These are phyloP conservation scores for Arremon brunneinucha DNA, from an alignment of 2,797 vertebrate species.

Conservation along the genomic window DNA sequence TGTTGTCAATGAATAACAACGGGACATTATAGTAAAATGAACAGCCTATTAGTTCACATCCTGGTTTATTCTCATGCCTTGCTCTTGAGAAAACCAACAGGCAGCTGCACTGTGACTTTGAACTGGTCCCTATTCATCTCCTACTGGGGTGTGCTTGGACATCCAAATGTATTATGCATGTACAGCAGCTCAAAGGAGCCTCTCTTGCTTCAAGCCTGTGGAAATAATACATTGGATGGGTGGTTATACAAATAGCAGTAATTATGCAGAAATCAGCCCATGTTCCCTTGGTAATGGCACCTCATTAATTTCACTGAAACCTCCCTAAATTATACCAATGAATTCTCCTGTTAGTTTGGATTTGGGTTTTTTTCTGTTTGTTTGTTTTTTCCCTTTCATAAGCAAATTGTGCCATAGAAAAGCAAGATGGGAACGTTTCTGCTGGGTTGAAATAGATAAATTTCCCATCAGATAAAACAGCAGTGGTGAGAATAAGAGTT, in stretches of 20 bases:
- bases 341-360: slow-evolving; percentile 20
- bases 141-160: neutral
- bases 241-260: slow-evolving; percentile 25
- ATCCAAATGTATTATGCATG: slow-evolving; percentile 7
- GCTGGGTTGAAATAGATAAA: neutral
- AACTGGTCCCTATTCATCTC: slow-evolving; percentile 1
- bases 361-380: neutral
- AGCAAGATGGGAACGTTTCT: neutral
- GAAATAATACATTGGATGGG: slow-evolving; percentile 18
- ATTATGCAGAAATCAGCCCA: slow-evolving; percentile 29
- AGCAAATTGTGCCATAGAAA: slow-evolving; percentile 10
- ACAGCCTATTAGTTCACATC: slow-evolving; percentile 14
- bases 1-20: slow-evolving; percentile 20
- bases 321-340: slow-evolving; percentile 38
- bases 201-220: neutral
- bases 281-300: slow-evolving; percentile 38
- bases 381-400: slow-evolving; percentile 34
- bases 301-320: slow-evolving; percentile 40
- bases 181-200: neutral
- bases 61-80: neutral
- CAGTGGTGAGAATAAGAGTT: neutral
- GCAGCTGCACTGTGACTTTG: slow-evolving; percentile 57
- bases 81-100: neutral
- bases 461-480: neutral
- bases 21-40: neutral